Percentiles rank a stretch among this genome's conserved stretches.
These are phyloP conservation scores for Pristionchus fissidentatus DNA, from an alignment of 2,888 invertebrate species.

Conservation along the genomic window DNA sequence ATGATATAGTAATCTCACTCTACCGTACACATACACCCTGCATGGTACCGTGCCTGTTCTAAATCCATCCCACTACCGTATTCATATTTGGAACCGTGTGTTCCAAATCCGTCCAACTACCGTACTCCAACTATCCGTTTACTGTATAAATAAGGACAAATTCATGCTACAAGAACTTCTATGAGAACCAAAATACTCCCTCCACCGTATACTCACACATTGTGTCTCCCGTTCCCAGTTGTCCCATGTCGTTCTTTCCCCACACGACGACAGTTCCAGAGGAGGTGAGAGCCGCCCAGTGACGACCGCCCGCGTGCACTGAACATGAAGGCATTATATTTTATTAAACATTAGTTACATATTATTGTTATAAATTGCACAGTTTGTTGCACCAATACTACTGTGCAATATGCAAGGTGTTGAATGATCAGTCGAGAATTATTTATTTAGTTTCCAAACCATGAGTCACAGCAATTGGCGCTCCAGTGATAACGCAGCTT, in stretches of 20 bases:
- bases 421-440: too few species aligned
- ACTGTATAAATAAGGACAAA: neutral
- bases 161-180: too few species aligned
- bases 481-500: too few species aligned
- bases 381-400: too few species aligned
- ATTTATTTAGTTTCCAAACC: too few species aligned
- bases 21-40: too few species aligned
- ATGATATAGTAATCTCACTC: too few species aligned
- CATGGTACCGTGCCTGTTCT: too few species aligned
- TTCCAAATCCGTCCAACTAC: neutral
- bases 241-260: slow-evolving; percentile 92
- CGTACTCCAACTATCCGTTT: neutral
- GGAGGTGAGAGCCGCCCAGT: slow-evolving; percentile 85
- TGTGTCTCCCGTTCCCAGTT: slow-evolving; percentile 81
- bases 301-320: slow-evolving; percentile 81
- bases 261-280: slow-evolving; percentile 79
- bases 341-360: too few species aligned
- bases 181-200: neutral
- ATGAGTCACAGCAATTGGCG: too few species aligned
- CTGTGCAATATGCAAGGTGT: too few species aligned
- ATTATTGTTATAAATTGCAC: too few species aligned
- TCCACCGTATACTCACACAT: slow-evolving; percentile 52
- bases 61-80: neutral
- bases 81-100: neutral
- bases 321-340: slow-evolving; percentile 41